Base-by-base conservation (phyloP, 2,888 invertebrate genomes). In the Griposia aprilina region DNA sequence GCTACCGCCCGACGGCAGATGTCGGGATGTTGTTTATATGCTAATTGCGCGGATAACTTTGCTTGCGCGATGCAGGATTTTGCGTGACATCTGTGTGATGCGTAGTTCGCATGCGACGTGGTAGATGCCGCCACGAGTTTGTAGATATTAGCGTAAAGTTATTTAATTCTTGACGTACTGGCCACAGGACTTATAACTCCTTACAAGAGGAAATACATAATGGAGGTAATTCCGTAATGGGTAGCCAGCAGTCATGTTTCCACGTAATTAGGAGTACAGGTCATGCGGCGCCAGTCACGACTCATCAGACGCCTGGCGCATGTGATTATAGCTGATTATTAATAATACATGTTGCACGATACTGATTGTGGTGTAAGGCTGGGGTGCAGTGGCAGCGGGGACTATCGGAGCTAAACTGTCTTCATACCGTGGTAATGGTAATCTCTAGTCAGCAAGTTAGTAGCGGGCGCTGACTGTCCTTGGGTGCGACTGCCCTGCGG, bases 221-320 rank as follows among this genome's bases (percentile, higher is more conserved):
- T 15, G 41, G 52, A 71, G 52, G 2, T 71, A 81, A 84, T 50
- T 74, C 70, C 59, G 36, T 75, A 78, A 82, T 70, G 60, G 63
- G 26, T 30, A 68, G 17, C n/a, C 45, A 59, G 45, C 63, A 81
- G 62, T 76, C 82, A 79, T 86, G 85, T 79, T 78, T 78, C 83
- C 62, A 83, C 26, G 72, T 90, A 88, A 89, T 88, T 84, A 89
- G 84, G 59, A 84, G 72, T 83, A 75, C 90, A 81, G 90, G 87
- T 87, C 90, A 90, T 89, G 88, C 69, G 45, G 74, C 63, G 55
- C 74, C 84, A 78, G 85, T 90, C 89, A 89, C 89, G 89, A 90
- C 72, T 72, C 63, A 76, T 74, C 76, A 81, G 86, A 87, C 84
- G 87, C 90, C 90, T 76, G 81, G 86, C 89, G 88, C 89, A 83